A percentile compares a stretch with the other conserved stretches of the same genome.
Evolutionary conservation across 2,113 vertebrate genomes (phyloP).

Genomic region (Xenotilapia longispinis): DNA sequence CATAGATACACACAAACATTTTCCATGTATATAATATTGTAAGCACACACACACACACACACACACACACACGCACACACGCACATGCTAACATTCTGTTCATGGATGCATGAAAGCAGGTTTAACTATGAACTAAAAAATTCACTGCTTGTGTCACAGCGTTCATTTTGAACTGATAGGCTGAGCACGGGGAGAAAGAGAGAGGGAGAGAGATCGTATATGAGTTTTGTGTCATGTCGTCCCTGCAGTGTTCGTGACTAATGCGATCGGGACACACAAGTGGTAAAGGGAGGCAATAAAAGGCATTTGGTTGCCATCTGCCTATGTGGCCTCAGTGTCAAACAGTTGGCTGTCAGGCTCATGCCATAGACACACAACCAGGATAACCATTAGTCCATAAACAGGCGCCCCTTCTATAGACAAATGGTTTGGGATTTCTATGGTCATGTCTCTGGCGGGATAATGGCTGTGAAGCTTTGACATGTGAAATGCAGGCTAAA

Average conservation of each 20-base stretch:
- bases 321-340: constrained; percentile 59
- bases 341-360: constrained; percentile 60
- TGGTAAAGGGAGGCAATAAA: constrained; percentile 65
- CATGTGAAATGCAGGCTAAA: constrained; percentile 1
- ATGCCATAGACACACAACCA: constrained; percentile 51
- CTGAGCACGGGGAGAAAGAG: neutral
- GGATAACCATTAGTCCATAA: constrained; percentile 65
- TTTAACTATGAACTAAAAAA: constrained; percentile 10
- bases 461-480: constrained; percentile 24
- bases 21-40: neutral
- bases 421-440: constrained; percentile 46
- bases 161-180: constrained; percentile 1
- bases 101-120: neutral
- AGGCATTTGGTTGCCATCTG: constrained; percentile 71
- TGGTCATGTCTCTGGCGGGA: constrained; percentile 50
- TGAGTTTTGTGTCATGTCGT: neutral
- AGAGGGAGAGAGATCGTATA: neutral
- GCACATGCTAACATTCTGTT: neutral
- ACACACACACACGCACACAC: neutral
- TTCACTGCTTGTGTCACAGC: constrained; percentile 6
- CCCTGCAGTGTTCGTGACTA: constrained; percentile 37
- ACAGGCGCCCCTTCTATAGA: constrained; percentile 51
- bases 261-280: constrained; percentile 58
- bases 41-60: neutral
- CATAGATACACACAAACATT: neutral